These are phyloP conservation scores for Pemphigus obesinymphae DNA, from an alignment of 1,140 invertebrate genomes.

Conservation along the genomic window DNA sequence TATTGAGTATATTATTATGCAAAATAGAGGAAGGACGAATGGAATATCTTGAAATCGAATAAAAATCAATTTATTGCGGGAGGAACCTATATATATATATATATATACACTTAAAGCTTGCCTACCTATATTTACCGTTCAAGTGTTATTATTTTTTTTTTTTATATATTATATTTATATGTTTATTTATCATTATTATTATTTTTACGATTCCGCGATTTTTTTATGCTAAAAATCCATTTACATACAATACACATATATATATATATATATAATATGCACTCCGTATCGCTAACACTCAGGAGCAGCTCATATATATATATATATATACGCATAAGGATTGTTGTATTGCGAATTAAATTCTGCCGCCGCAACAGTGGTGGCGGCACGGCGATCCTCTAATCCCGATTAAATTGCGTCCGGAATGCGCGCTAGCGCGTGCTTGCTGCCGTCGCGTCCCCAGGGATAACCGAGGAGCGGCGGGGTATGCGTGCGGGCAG, in stretches of 20 bases:
- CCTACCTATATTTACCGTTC: too few species aligned
- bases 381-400: background rate
- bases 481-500: background rate
- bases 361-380: slow-evolving; percentile 3
- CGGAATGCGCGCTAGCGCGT: background rate
- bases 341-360: slow-evolving; percentile 6
- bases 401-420: slow-evolving; percentile 37
- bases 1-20: too few species aligned
- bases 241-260: background rate
- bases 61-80: too few species aligned
- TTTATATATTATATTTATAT: background rate
- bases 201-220: background rate
- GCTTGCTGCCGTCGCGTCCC: background rate
- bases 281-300: background rate
- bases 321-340: too few species aligned
- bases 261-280: too few species aligned
- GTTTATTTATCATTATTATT: background rate
- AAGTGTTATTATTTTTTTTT: background rate
- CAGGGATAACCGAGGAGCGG: background rate
- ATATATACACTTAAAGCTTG: too few species aligned
- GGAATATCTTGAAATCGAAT: too few species aligned
- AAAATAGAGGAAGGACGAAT: too few species aligned
- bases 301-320: too few species aligned
- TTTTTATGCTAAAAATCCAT: background rate
- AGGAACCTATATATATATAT: too few species aligned